Evolutionary conservation across 30 jellyfish, hydroid and myxozoan genomes (phyloP).

Genomic region (Hydra vulgaris): DNA sequence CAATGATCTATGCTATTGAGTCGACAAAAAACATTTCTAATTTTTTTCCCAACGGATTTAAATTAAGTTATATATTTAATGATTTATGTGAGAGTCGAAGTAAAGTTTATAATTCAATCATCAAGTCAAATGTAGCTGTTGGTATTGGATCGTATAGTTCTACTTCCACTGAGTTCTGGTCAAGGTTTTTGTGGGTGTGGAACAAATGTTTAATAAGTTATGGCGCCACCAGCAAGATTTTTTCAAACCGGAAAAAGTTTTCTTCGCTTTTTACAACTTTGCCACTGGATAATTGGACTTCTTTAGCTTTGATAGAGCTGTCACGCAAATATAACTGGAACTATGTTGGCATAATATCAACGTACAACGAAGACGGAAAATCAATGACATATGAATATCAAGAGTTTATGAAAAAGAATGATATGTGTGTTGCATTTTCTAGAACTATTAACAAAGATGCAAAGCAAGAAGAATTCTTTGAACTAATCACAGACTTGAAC

Average conservation of each 20-base stretch:
- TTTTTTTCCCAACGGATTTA: slow-evolving; percentile 11
- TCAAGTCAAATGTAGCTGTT: not conserved
- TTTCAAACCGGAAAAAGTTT: slow-evolving; percentile 15
- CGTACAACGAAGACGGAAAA: slow-evolving; percentile 36
- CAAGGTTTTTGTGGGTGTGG: slow-evolving; percentile 11
- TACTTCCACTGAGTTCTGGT: slow-evolving; percentile 16
- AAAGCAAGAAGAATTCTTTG: slow-evolving; percentile 3
- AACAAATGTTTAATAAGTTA: slow-evolving; percentile 25
- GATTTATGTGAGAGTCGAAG: not conserved
- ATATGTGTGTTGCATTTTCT: slow-evolving; percentile 39
- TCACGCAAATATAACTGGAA: slow-evolving; percentile 49
- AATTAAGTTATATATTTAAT: not conserved
- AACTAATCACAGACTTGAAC: slow-evolving; percentile 3
- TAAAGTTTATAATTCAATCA: not conserved
- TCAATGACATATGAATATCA: slow-evolving; percentile 20
- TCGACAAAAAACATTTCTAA: slow-evolving; percentile 7
- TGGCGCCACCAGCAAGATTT: slow-evolving; percentile 46
- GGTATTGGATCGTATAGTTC: slow-evolving; percentile 30
- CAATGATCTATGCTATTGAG: slow-evolving; percentile 20
- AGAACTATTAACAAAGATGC: slow-evolving; percentile 18
- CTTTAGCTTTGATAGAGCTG: slow-evolving; percentile 31
- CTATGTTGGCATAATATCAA: slow-evolving; percentile 42
- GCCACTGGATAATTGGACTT: slow-evolving; percentile 33
- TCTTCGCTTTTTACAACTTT: slow-evolving; percentile 47
- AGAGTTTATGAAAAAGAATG: slow-evolving; percentile 7